Evolutionary conservation across 2,888 invertebrate species (phyloP), one percentile per base, ranked within the genome.

Genomic region (Tipula helvola): DNA sequence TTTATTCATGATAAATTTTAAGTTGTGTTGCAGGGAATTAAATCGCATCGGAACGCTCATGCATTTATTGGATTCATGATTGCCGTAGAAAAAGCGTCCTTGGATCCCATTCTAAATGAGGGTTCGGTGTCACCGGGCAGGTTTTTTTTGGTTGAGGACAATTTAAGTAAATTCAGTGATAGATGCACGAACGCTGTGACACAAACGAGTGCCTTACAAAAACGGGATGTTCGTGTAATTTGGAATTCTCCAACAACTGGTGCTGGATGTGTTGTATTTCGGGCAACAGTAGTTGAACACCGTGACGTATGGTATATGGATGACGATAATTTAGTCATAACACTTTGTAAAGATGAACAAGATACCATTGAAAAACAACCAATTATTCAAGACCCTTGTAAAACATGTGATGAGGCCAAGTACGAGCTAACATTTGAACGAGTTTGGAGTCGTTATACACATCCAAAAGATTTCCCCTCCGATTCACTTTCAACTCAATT

Each of bases 331-430:
- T 91, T 97, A 16, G 95, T 94, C 0, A 94, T 94, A 89, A 93
- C 93, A 71, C 91, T 97, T 86, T 97, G 97, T 90, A 96, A 96
- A 90, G 93, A 94, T 89, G 92, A 93, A 83, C 92, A 93, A 57
- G 93, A 94, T 87, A 93, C 92, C 86, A 92, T 94, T 41, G 94
- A 95, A 87, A 93, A 93, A 5, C 95, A 95, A 89, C 95, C 95
- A 0, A 93, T 93, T 86, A 93, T 95, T 13, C 91, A 95, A 5
- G 94, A 95, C 89, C 95, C 95, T 0, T 99, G 99, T 90, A 98
- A 98, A 90, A 98, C 99, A 28, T 99, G 99, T 89, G 97, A 98
- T 89, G 98, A 99, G 90, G 99, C 99, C 13, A 98, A 98, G 92
- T 99, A 99, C 91, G 98, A 98, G 97, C 93, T 97, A 7, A 96